A percentile compares a stretch with the other conserved stretches of the same genome.
phyloP scores from a whole-genome alignment of 2,888 invertebrate species.

The Drosophila merina region DNA sequence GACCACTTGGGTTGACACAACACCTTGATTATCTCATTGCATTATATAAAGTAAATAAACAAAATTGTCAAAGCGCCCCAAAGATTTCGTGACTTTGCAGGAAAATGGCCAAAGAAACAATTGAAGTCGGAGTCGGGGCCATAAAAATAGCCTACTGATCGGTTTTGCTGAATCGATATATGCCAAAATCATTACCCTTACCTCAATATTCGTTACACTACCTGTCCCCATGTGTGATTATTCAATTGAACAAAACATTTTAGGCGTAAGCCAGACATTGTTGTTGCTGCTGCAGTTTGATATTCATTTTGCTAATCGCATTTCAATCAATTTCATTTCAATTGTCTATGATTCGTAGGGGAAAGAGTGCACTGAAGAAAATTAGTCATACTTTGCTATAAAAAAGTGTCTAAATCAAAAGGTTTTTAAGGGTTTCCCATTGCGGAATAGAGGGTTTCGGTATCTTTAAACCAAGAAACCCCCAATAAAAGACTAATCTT shows the following conservation, averaged over 20 bases:
- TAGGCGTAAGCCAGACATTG: slow-evolving; percentile 35
- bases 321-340: slow-evolving; percentile 74
- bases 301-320: slow-evolving; percentile 69
- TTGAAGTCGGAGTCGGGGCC: slow-evolving; percentile 29
- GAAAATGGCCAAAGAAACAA: slow-evolving; percentile 53
- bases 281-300: slow-evolving; percentile 37
- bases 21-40: slow-evolving; percentile 62
- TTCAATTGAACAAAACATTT: slow-evolving; percentile 64
- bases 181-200: slow-evolving; percentile 51
- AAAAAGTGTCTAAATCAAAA: too few relatives aligned
- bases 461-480: too few relatives aligned
- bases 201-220: slow-evolving; percentile 37
- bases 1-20: slow-evolving; percentile 47
- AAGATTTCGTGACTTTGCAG: slow-evolving; percentile 67
- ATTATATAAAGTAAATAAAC: slow-evolving; percentile 49
- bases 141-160: slow-evolving; percentile 47
- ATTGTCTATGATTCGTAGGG: slow-evolving; percentile 48
- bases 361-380: slow-evolving; percentile 8
- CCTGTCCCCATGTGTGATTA: slow-evolving; percentile 58
- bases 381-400: background rate
- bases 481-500: too few relatives aligned
- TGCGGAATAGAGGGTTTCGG: too few relatives aligned
- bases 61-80: slow-evolving; percentile 57
- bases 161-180: slow-evolving; percentile 53
- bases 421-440: too few relatives aligned